phyloP scores from a whole-genome alignment of 2,888 invertebrate genomes.

The Amphiduros pacificus region DNA sequence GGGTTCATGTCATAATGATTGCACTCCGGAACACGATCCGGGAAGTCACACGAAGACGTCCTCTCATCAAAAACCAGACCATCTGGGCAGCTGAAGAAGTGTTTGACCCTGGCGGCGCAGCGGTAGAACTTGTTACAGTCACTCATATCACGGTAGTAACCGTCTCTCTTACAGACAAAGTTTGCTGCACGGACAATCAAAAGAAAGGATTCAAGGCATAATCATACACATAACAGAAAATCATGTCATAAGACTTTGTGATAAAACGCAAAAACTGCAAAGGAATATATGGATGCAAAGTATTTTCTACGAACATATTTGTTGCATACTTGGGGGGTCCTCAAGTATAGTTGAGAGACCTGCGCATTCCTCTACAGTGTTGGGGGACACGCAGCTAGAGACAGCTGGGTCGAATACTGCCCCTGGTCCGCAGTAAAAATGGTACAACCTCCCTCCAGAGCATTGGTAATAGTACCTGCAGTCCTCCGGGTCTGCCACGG shows the following conservation, averaged over 20 bases:
- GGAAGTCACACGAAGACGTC: conserved; percentile 14
- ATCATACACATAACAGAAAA: too few relatives aligned
- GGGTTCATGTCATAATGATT: background rate
- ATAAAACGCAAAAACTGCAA: too few relatives aligned
- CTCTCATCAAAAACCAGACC: conserved; percentile 15
- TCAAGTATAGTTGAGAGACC: conserved; percentile 6
- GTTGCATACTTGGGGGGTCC: too few relatives aligned
- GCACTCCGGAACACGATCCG: background rate
- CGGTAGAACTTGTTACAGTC: conserved; percentile 20
- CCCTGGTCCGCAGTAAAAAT: conserved; percentile 14
- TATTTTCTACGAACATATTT: too few relatives aligned
- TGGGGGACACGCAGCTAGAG: conserved; percentile 16
- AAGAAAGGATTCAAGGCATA: too few relatives aligned
- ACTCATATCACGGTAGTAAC: conserved; percentile 11
- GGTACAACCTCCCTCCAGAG: conserved; percentile 6
- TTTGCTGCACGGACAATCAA: conserved; percentile 3
- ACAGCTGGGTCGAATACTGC: conserved; percentile 14
- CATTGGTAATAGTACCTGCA: conserved; percentile 18
- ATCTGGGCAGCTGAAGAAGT: conserved; percentile 18
- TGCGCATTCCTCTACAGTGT: conserved; percentile 3
- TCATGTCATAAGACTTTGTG: too few relatives aligned
- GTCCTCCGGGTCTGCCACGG: conserved; percentile 10
- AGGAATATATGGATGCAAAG: too few relatives aligned
- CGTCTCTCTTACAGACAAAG: conserved; percentile 8
- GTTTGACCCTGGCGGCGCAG: conserved; percentile 10